Base-by-base conservation (phyloP, 2,113 vertebrate species). In the Neolamprologus cancellatus region DNA sequence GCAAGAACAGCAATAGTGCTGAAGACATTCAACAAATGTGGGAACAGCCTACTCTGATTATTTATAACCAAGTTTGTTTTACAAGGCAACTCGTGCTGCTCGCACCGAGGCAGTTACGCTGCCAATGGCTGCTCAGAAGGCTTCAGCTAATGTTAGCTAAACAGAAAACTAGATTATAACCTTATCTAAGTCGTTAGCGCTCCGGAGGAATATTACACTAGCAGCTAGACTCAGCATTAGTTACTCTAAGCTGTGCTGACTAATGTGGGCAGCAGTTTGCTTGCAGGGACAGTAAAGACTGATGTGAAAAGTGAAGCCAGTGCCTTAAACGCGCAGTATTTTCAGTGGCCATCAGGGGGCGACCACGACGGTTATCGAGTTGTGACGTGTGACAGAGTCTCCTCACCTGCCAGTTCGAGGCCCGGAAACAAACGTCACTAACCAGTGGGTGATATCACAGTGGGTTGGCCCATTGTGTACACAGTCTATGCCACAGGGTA, bases 51-150 rank as follows among this genome's bases (percentile, higher is more conserved):
- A 15, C 20, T 71, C 39, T 23, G 36, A 25, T 41, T 0, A 41
- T 15, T 6, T 41, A 15, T 15, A 41, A 41, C 36, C 7, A 44
- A n/a, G n/a, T n/a, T n/a, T n/a, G n/a, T n/a, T n/a, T n/a, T n/a
- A n/a, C n/a, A n/a, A 69, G 34, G 12, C 8, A 66, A 13, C 36
- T 3, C 3, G 8, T 23, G 66, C 39, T 71, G 2, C 66, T 71
- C 14, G 2, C n/a, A 3, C 12, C 2, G 11, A 66, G 34, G 3
- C 34, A 23, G 39, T 6, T 2, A 4, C 0, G 39, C 20, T 28
- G 20, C 66, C 8, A 20, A 69, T 39, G 8, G 53, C 23, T 7
- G 64, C 39, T 71, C 69, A 74, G 2, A 46, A 17, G 23, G 69
- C 69, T 74, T 2, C 30, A 36, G 41, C 41, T 46, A 74, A 74